Conservation (phyloP, 2,888 invertebrate genomes). For the Acrocera orbiculus region DNA sequence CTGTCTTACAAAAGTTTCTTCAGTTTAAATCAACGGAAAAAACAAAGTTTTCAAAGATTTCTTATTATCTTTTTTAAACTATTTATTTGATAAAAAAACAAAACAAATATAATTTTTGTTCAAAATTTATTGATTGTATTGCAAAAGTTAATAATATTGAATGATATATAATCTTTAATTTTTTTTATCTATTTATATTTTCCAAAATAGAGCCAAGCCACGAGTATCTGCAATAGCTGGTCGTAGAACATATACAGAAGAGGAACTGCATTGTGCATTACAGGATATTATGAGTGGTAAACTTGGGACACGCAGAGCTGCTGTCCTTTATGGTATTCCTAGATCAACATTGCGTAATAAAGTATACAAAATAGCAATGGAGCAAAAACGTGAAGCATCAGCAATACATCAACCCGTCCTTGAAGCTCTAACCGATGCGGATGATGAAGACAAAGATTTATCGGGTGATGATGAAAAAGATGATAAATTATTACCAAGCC, state of each 20-base stretch:
- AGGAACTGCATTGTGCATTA: constrained; percentile 85
- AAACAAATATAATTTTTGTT: too few species aligned
- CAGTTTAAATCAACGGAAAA: background rate
- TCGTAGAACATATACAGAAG: constrained; percentile 82
- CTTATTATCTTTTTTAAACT: background rate
- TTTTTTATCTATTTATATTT: background rate
- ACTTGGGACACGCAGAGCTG: constrained; percentile 80
- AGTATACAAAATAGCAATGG: constrained; percentile 66
- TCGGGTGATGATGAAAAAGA: constrained; percentile 38
- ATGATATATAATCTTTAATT: background rate
- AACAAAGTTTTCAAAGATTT: too few species aligned
- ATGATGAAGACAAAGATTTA: constrained; percentile 33
- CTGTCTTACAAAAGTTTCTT: too few species aligned
- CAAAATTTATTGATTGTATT: too few species aligned
- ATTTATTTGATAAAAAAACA: too few species aligned
- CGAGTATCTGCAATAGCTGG: constrained; percentile 44
- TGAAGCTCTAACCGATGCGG: constrained; percentile 16
- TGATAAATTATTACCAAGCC: constrained; percentile 28
- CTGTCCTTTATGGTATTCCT: constrained; percentile 91
- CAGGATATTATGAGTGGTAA: constrained; percentile 86
- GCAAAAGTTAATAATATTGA: background rate
- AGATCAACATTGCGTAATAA: constrained; percentile 93
- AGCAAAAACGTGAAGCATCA: constrained; percentile 45
- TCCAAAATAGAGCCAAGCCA: constrained; percentile 44
- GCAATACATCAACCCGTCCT: constrained; percentile 15